Evolutionary conservation across 1,140 invertebrate genomes (phyloP).

Genomic region (Nebria ingens): DNA sequence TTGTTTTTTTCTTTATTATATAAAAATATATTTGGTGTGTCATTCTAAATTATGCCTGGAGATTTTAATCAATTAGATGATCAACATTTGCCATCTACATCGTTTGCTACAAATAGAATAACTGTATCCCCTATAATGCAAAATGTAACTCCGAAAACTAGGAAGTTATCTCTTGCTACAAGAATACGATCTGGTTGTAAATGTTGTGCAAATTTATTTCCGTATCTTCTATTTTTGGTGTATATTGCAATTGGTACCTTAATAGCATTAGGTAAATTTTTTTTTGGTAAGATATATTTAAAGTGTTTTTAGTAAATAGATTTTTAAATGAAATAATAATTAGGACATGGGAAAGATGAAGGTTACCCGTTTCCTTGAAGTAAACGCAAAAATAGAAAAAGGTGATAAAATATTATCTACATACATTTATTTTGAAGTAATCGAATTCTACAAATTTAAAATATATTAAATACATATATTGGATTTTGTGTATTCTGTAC

Average conservation of each 20-base stretch:
- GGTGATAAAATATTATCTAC: constrained; percentile 5
- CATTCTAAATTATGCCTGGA: no score
- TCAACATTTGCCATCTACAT: no score
- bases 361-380: no score
- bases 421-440: constrained; percentile 6
- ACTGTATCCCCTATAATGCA: no score
- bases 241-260: background rate
- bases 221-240: background rate
- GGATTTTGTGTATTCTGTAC: background rate
- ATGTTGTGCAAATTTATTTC: no score
- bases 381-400: background rate
- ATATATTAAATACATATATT: constrained; percentile 5
- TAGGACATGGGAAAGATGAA: background rate
- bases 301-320: background rate
- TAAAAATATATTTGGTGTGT: no score
- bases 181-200: no score
- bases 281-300: constrained; percentile 2
- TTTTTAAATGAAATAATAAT: background rate
- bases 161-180: no score
- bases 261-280: background rate
- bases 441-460: constrained; percentile 1
- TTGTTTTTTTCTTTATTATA: no score
- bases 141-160: no score
- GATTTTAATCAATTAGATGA: no score
- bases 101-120: no score